Evolutionary conservation across 2,888 invertebrate genomes (phyloP), one percentile per base, ranked within the genome.

Genomic region (Lycaena phlaeas): DNA sequence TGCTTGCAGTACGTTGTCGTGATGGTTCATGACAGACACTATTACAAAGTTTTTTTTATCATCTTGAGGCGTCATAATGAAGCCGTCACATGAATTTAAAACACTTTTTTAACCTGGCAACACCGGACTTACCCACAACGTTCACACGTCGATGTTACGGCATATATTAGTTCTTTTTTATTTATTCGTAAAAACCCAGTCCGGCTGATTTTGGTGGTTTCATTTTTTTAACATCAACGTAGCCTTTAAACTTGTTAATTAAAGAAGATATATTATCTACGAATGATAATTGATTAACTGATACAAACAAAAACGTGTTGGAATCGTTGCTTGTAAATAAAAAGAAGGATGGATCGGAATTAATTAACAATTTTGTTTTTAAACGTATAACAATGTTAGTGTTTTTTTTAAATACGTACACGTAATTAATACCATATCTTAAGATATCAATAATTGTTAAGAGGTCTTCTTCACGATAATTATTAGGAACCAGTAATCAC

Each of bases 251-350:
- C 22, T 34, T 12, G 31, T 10, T 31, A 18, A 31, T 22, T 18
- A 34, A 34, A 12, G 18, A 22, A 11, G 34, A 14, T 18, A 18
- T 2, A 17, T 31, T 22, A 22, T 22, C 7, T 5, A 22, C 5
- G 22, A 22, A 22, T 22, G 22, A 31, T 34, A 11, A 34, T 34
- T 34, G 34, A 22, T 12, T 18, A 34, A 22, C 18, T n/a, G n/a
- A n/a, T n/a, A n/a, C n/a, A n/a, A n/a, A n/a, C n/a, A n/a, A n/a
- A n/a, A n/a, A n/a, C n/a, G n/a, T n/a, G n/a, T n/a, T n/a, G n/a
- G n/a, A n/a, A n/a, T n/a, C n/a, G n/a, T n/a, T n/a, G n/a, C n/a
- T n/a, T n/a, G n/a, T n/a, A n/a, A n/a, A n/a, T n/a, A n/a, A n/a
- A n/a, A n/a, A n/a, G n/a, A 18, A 12, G 10, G 34, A 34, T 22